Conservation (phyloP, 2,888 invertebrate genomes). For the Apomyelois bistriatella region DNA sequence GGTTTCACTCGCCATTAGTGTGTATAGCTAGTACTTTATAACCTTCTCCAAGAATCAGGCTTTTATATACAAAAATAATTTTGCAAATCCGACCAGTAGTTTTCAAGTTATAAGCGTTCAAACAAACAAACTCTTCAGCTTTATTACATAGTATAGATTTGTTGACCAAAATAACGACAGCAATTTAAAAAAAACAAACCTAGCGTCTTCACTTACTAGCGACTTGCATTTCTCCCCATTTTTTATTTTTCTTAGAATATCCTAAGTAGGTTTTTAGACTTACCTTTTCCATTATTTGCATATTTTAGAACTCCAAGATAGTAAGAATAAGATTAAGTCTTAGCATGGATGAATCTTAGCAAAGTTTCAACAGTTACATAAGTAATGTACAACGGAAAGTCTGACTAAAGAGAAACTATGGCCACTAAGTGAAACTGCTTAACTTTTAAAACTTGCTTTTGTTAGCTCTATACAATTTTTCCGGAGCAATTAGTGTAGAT, state of each 20-base stretch:
- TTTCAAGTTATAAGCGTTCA: too few relatives aligned
- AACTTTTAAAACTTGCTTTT: constrained; percentile 11
- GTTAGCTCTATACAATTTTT: constrained; percentile 4
- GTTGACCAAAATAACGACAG: too few relatives aligned
- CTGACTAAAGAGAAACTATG: constrained; percentile 12
- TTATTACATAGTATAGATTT: too few relatives aligned
- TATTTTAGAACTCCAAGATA: constrained; percentile 2
- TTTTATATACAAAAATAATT: too few relatives aligned
- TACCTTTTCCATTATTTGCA: constrained; percentile 7
- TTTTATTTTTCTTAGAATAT: not conserved
- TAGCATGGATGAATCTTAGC: constrained; percentile 9
- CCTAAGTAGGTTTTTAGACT: not conserved
- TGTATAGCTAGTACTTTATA: too few relatives aligned
- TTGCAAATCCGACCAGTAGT: too few relatives aligned
- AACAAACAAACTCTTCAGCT: too few relatives aligned
- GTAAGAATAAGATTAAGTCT: constrained; percentile 11
- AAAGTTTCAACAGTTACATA: constrained; percentile 12
- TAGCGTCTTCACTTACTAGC: too few relatives aligned
- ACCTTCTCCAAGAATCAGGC: too few relatives aligned
- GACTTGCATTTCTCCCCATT: not conserved
- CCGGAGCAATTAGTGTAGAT: constrained; percentile 4
- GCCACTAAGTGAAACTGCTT: constrained; percentile 12
- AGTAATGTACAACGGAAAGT: constrained; percentile 10
- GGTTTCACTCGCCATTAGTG: too few relatives aligned
- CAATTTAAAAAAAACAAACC: too few relatives aligned